These are phyloP conservation scores for Listrodromus nycthemerus DNA, from an alignment of 2,888 invertebrate genomes.

Conservation along the genomic window DNA sequence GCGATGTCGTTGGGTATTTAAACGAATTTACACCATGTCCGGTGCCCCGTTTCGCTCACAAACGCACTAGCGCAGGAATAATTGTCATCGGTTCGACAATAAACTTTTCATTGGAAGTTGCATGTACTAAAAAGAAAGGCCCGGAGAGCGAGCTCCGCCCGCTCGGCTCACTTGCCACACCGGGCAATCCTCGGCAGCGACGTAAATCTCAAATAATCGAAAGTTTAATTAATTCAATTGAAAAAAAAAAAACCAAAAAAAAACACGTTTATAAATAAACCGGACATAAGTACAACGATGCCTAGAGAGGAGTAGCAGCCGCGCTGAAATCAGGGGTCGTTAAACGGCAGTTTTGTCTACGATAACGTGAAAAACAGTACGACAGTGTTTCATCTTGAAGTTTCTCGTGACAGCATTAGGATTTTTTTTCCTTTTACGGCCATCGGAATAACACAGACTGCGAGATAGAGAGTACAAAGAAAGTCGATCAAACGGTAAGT, in stretches of 20 bases:
- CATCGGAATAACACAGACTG: not conserved
- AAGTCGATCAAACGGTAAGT: conserved; percentile 60
- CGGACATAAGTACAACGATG: conserved; percentile 71
- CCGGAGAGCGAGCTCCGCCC: conserved; percentile 60
- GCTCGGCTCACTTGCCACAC: conserved; percentile 54
- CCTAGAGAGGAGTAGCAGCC: conserved; percentile 75
- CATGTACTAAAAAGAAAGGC: conserved; percentile 39
- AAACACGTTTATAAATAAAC: not conserved
- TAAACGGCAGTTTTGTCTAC: not conserved
- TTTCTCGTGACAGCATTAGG: conserved; percentile 7
- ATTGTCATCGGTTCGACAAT: conserved; percentile 74
- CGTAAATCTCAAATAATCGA: not conserved
- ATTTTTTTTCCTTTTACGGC: not conserved
- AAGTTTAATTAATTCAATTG: not conserved
- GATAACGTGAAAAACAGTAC: conserved; percentile 8
- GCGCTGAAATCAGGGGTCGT: conserved; percentile 58
- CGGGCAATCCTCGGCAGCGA: conserved; percentile 28
- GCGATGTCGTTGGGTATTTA: conserved; percentile 86
- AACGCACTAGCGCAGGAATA: conserved; percentile 84
- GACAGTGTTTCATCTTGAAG: conserved; percentile 46
- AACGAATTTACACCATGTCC: conserved; percentile 85
- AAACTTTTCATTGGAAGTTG: conserved; percentile 22
- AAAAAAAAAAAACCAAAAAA: not conserved
- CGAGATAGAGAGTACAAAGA: not conserved
- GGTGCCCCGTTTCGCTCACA: conserved; percentile 87